phyloP scores from a whole-genome alignment of 2,888 invertebrate genomes.

The Dryobota labecula region DNA sequence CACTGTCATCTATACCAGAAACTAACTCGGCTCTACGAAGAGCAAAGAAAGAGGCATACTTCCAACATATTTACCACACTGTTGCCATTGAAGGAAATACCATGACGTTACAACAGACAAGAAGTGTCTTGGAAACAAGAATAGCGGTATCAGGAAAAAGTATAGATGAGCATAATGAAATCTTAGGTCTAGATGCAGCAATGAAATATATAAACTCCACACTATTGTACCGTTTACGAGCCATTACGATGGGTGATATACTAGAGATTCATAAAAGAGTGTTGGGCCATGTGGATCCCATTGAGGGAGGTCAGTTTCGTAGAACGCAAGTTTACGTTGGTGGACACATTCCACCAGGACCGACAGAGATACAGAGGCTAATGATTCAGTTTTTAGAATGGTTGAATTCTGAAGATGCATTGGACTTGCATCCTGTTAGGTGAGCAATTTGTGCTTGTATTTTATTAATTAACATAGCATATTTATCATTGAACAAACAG shows the following conservation, averaged over 20 bases:
- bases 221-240: conserved; percentile 94
- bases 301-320: conserved; percentile 97
- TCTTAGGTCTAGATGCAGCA: conserved; percentile 97
- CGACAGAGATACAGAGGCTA: conserved; percentile 94
- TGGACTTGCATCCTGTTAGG: conserved; percentile 96
- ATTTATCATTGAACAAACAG: not conserved
- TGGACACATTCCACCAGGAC: conserved; percentile 97
- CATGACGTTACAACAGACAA: conserved; percentile 97
- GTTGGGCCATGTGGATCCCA: conserved; percentile 98
- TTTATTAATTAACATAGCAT: not conserved
- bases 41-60: conserved; percentile 98
- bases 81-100: conserved; percentile 99
- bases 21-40: conserved; percentile 94
- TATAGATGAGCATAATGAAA: conserved; percentile 99
- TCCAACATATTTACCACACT: conserved; percentile 98
- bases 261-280: conserved; percentile 98
- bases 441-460: conserved; percentile 67
- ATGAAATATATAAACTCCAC: conserved; percentile 97
- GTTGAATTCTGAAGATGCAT: conserved; percentile 97
- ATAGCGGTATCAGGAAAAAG: conserved; percentile 95
- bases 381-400: conserved; percentile 98
- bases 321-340: conserved; percentile 98
- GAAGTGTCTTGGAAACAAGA: conserved; percentile 97
- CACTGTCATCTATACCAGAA: conserved; percentile 95
- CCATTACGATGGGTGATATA: conserved; percentile 96